Percentiles rank a stretch among this genome's conserved stretches.
These are phyloP conservation scores for Apogon talboti DNA, from an alignment of 2,797 vertebrate genomes.

Conservation along the genomic window DNA sequence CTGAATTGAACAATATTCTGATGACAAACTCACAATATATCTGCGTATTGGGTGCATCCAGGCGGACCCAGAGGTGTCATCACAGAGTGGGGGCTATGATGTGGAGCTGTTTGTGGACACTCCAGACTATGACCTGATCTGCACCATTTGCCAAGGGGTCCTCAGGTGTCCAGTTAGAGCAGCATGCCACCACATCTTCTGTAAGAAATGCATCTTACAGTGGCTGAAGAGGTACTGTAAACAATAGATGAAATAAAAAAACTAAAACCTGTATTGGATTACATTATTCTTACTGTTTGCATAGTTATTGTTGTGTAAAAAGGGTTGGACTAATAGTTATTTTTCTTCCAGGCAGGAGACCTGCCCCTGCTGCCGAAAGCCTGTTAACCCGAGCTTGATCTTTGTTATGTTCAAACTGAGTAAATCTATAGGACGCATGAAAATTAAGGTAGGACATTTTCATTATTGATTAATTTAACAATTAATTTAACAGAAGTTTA, in stretches of 20 bases:
- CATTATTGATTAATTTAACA: no score
- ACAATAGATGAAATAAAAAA: background rate
- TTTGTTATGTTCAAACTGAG: slow-evolving; percentile 86
- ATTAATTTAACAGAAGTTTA: no score
- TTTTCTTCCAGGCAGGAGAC: slow-evolving; percentile 83
- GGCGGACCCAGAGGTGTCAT: slow-evolving; percentile 73
- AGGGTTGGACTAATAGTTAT: slow-evolving; percentile 5
- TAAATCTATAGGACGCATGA: slow-evolving; percentile 85
- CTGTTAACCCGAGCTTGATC: slow-evolving; percentile 82
- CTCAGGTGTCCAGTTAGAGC: slow-evolving; percentile 88
- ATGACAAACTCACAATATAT: slow-evolving; percentile 6
- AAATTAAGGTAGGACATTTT: slow-evolving; percentile 83
- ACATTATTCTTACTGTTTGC: background rate
- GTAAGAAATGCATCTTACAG: slow-evolving; percentile 90
- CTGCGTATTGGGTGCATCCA: slow-evolving; percentile 34
- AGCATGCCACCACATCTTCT: slow-evolving; percentile 90
- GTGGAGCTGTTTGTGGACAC: slow-evolving; percentile 87
- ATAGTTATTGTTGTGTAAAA: background rate
- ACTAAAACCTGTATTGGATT: background rate
- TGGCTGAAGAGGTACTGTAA: slow-evolving; percentile 87
- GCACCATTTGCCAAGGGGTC: slow-evolving; percentile 90
- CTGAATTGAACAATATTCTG: background rate
- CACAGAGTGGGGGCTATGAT: slow-evolving; percentile 89
- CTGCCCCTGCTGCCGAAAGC: slow-evolving; percentile 88
- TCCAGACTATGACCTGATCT: slow-evolving; percentile 88